A percentile compares a stretch with the other conserved stretches of the same genome.
phyloP scores from a whole-genome alignment of 2,113 vertebrate species.

The Atlantisia rogersi region DNA sequence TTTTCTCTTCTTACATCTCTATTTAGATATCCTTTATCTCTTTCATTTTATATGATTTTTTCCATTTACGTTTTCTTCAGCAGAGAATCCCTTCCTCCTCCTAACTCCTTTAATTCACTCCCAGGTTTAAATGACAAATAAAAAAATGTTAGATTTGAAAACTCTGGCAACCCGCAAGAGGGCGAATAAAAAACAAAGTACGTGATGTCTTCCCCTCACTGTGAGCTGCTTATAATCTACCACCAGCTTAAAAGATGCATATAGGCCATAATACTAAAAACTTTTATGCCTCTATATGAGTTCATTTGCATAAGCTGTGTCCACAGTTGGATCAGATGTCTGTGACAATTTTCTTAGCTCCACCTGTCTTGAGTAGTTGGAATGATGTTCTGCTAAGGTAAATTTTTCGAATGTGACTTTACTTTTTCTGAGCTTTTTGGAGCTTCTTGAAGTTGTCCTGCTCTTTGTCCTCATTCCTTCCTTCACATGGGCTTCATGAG shows the following conservation, averaged over 20 bases:
- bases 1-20: slow-evolving; percentile 16
- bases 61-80: background rate
- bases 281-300: background rate
- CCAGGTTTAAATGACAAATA: background rate
- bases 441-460: background rate
- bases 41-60: slow-evolving; percentile 9
- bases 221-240: background rate
- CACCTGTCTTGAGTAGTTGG: background rate
- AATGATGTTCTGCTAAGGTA: background rate
- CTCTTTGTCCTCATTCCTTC: background rate
- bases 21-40: slow-evolving; percentile 33
- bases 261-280: background rate
- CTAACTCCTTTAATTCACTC: background rate
- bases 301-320: background rate
- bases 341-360: background rate
- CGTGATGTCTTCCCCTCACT: background rate
- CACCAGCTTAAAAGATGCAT: background rate
- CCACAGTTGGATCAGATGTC: background rate
- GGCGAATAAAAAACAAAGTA: background rate
- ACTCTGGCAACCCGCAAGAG: background rate
- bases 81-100: background rate
- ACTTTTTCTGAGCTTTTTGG: background rate
- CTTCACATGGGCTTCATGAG: background rate
- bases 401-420: background rate
- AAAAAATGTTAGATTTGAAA: background rate